Evolutionary conservation across 1,140 invertebrate genomes (phyloP).

Genomic region (Tetramorium simillimum): DNA sequence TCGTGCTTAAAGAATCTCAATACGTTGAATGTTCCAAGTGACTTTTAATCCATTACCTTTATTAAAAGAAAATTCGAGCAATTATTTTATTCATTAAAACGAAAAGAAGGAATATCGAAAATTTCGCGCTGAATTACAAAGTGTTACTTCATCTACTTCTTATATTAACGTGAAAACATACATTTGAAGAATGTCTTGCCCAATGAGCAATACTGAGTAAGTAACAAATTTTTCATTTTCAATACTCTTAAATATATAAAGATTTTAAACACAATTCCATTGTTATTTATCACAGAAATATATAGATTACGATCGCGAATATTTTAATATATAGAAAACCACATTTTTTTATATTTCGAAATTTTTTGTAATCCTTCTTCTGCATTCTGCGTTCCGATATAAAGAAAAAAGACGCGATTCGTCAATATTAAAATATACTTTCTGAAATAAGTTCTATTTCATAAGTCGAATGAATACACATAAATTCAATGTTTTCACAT

Average conservation of each 20-base stretch:
- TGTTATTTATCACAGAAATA: not conserved
- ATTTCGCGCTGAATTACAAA: not conserved
- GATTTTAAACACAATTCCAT: not conserved
- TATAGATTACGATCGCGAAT: not conserved
- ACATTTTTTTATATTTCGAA: not conserved
- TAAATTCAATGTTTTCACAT: not conserved
- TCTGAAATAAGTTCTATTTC: no score
- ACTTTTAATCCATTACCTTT: not conserved
- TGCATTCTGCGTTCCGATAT: not conserved
- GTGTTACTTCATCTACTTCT: not conserved
- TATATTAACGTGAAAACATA: not conserved
- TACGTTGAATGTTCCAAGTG: not conserved
- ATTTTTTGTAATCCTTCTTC: not conserved
- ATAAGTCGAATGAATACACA: no score
- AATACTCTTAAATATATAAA: not conserved
- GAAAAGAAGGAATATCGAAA: not conserved
- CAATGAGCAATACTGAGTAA: slow-evolving; percentile 52
- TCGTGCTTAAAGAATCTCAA: slow-evolving; percentile 11
- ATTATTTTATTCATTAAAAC: not conserved
- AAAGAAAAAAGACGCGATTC: not conserved
- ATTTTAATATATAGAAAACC: not conserved
- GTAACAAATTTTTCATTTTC: slow-evolving; percentile 37
- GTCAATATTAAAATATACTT: not conserved
- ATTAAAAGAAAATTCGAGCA: not conserved
- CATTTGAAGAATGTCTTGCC: slow-evolving; percentile 64